A percentile compares a stretch with the other conserved stretches of the same genome.
Evolutionary conservation across 1,140 invertebrate species (phyloP).

Genomic region (Pogonus chalceus): DNA sequence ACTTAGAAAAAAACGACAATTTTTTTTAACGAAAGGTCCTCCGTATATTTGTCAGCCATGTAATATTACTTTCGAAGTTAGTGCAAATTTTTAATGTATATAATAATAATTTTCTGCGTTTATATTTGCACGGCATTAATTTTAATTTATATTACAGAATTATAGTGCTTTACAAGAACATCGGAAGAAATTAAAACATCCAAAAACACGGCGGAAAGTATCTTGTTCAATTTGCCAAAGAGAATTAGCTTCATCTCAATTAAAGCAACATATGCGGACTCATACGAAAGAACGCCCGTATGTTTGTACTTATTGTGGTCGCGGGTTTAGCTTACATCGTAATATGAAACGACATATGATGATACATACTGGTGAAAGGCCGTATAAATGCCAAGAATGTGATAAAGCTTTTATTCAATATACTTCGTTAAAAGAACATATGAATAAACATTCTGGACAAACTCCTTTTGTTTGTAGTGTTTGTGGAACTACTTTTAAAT

Average conservation of each 20-base stretch:
- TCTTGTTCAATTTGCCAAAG: neutral
- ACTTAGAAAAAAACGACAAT: neutral
- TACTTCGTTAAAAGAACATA: constrained; percentile 25
- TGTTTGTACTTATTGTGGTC: neutral
- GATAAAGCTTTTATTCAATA: neutral
- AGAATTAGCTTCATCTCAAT: neutral
- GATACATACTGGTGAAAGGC: constrained; percentile 1
- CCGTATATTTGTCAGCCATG: neutral
- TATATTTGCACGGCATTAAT: too few species aligned
- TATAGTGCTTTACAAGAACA: constrained; percentile 1
- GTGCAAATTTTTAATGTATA: neutral
- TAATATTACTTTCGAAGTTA: neutral
- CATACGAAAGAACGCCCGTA: neutral
- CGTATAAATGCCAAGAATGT: neutral
- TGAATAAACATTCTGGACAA: constrained; percentile 50
- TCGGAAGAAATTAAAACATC: neutral
- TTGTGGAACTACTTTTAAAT: constrained; percentile 53
- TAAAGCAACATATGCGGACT: neutral
- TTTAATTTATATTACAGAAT: neutral
- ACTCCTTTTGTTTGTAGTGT: constrained; percentile 58
- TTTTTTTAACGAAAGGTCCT: too few species aligned
- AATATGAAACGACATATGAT: neutral
- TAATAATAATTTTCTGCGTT: neutral
- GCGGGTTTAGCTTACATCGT: neutral
- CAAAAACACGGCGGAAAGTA: neutral